A percentile compares a stretch with the other conserved stretches of the same genome.
phyloP scores from a whole-genome alignment of 92 coral and sea anemone genomes.

The Umimayanthus chanpuru region DNA sequence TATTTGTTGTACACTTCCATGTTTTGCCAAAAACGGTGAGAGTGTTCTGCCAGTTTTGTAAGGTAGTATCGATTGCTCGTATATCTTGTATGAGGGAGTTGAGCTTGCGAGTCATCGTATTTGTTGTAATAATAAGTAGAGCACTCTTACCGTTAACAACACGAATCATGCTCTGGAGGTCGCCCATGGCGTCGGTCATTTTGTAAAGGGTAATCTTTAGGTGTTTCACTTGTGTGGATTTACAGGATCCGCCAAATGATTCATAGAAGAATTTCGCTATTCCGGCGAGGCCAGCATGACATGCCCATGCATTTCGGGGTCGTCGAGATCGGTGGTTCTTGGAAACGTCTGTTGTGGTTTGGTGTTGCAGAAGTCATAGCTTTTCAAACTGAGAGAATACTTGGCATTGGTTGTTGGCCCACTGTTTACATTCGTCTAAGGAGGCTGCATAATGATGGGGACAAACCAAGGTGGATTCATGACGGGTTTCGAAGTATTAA shows the following conservation, averaged over 20 bases:
- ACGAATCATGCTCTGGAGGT: slow-evolving; percentile 4
- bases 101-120: slow-evolving; percentile 36
- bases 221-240: slow-evolving; percentile 17
- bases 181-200: slow-evolving; percentile 20
- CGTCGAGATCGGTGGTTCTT: neutral
- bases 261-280: slow-evolving; percentile 33
- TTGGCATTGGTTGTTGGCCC: neutral
- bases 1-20: slow-evolving; percentile 21
- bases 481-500: neutral
- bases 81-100: neutral
- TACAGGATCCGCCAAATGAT: slow-evolving; percentile 44
- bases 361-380: neutral
- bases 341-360: neutral
- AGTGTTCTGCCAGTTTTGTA: slow-evolving; percentile 25
- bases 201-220: slow-evolving; percentile 12
- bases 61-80: slow-evolving; percentile 24
- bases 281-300: slow-evolving; percentile 49
- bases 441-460: slow-evolving; percentile 17
- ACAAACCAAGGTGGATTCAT: slow-evolving; percentile 1
- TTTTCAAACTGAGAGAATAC: neutral
- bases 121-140: slow-evolving; percentile 17
- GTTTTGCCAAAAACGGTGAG: slow-evolving; percentile 4
- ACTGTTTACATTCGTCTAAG: neutral
- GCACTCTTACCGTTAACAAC: slow-evolving; percentile 29
- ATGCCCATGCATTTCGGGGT: slow-evolving; percentile 20